phyloP scores from a whole-genome alignment of 1,140 invertebrate genomes.

The Meloidogyne exigua region DNA sequence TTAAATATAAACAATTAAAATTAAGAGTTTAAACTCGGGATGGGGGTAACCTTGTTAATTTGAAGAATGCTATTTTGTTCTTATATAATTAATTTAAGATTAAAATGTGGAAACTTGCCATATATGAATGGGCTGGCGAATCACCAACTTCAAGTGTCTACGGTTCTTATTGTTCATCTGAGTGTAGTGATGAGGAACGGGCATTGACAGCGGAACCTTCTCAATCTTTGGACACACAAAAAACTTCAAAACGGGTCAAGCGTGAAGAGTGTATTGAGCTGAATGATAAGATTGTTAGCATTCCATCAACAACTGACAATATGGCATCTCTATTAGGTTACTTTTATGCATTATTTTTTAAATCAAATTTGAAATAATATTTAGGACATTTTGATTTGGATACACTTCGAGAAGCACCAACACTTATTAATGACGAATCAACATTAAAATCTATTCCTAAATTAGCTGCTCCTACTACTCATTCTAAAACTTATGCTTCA shows the following conservation, averaged over 20 bases:
- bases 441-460: slow-evolving; percentile 6
- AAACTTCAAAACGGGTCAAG: slow-evolving; percentile 1
- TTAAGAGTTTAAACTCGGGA: too few relatives aligned
- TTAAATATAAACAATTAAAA: too few relatives aligned
- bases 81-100: background rate
- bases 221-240: background rate
- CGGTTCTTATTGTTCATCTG: slow-evolving; percentile 19
- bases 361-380: background rate
- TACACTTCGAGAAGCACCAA: slow-evolving; percentile 9
- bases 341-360: background rate
- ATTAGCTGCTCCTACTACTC: background rate
- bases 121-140: slow-evolving; percentile 25
- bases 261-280: background rate
- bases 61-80: background rate
- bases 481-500: slow-evolving; percentile 8
- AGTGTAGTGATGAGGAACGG: slow-evolving; percentile 15
- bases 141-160: slow-evolving; percentile 14
- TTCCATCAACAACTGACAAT: background rate
- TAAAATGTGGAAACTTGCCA: slow-evolving; percentile 17
- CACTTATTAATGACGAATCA: slow-evolving; percentile 7
- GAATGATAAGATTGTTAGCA: background rate
- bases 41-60: too few relatives aligned
- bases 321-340: slow-evolving; percentile 13
- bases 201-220: background rate
- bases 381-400: slow-evolving; percentile 24